Conservation (phyloP, 2,113 vertebrate genomes). For the Cottus gobio region DNA sequence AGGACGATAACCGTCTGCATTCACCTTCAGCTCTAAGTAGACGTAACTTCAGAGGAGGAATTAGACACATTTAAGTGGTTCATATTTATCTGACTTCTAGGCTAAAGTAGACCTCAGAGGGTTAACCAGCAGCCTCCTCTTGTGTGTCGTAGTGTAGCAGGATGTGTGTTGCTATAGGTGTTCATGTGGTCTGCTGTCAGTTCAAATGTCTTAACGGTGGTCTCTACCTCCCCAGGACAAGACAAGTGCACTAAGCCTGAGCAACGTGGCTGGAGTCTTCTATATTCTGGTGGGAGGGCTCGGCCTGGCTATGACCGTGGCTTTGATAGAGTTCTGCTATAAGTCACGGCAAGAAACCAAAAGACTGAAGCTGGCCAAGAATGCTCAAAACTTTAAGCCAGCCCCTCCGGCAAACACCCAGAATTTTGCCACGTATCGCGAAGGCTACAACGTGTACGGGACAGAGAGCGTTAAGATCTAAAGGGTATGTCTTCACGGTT, state of each 20-base stretch:
- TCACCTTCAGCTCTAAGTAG: conserved; percentile 74
- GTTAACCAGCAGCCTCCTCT: conserved; percentile 48
- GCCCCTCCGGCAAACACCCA: conserved; percentile 92
- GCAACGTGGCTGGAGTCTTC: conserved; percentile 99
- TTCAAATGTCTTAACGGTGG: conserved; percentile 66
- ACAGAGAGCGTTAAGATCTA: conserved; percentile 99
- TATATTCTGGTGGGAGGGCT: conserved; percentile 99
- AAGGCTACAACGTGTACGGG: conserved; percentile 99
- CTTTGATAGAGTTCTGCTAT: conserved; percentile 99
- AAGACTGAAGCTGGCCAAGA: conserved; percentile 96
- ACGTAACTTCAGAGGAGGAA: conserved; percentile 35
- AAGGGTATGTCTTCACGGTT: conserved; percentile 79
- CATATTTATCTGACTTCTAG: conserved; percentile 7
- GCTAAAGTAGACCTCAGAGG: conserved; percentile 39
- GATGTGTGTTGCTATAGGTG: conserved; percentile 47
- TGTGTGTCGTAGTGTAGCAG: conserved; percentile 46
- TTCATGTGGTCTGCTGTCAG: conserved; percentile 26
- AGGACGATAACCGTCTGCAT: conserved; percentile 69
- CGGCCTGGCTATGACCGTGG: conserved; percentile 99
- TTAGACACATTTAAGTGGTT: conserved; percentile 33
- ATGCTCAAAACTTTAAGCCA: conserved; percentile 97
- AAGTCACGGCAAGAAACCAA: conserved; percentile 98
- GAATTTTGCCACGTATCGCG: conserved; percentile 98
- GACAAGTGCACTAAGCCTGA: conserved; percentile 98
- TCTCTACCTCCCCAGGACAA: conserved; percentile 97